A percentile compares a stretch with the other conserved stretches of the same genome.
phyloP scores from a whole-genome alignment of 2,888 invertebrate genomes.

The Sarcophaga variegata region DNA sequence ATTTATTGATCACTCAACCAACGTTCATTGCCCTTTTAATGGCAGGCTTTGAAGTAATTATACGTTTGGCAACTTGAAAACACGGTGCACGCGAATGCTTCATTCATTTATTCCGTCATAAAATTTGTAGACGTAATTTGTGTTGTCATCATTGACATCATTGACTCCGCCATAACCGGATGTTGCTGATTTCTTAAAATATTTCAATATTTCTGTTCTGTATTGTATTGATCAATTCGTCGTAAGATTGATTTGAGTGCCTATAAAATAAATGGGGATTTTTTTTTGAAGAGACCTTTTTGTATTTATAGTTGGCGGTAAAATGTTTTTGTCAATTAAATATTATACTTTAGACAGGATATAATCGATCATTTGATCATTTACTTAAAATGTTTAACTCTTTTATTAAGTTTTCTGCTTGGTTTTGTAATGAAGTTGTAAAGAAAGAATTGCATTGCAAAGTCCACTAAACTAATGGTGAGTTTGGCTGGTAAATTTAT shows the following conservation, averaged over 20 bases:
- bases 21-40: slow-evolving; percentile 63
- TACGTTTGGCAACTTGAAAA: neutral
- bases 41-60: slow-evolving; percentile 5
- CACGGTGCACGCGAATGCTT: neutral
- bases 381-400: slow-evolving; percentile 64
- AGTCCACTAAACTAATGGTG: neutral
- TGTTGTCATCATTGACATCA: slow-evolving; percentile 53
- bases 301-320: slow-evolving; percentile 60
- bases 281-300: neutral
- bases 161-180: slow-evolving; percentile 65
- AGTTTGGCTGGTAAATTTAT: neutral
- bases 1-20: slow-evolving; percentile 52
- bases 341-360: slow-evolving; percentile 75
- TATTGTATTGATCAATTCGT: slow-evolving; percentile 65
- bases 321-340: slow-evolving; percentile 76
- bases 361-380: slow-evolving; percentile 80
- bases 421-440: slow-evolving; percentile 28
- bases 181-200: slow-evolving; percentile 68
- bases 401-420: slow-evolving; percentile 6
- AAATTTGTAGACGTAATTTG: slow-evolving; percentile 36
- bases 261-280: slow-evolving; percentile 49
- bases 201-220: neutral
- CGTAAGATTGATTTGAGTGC: slow-evolving; percentile 66
- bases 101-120: neutral
- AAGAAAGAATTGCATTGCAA: neutral